Conservation (phyloP, 2,888 invertebrate genomes). For the Rapana venosa region DNA sequence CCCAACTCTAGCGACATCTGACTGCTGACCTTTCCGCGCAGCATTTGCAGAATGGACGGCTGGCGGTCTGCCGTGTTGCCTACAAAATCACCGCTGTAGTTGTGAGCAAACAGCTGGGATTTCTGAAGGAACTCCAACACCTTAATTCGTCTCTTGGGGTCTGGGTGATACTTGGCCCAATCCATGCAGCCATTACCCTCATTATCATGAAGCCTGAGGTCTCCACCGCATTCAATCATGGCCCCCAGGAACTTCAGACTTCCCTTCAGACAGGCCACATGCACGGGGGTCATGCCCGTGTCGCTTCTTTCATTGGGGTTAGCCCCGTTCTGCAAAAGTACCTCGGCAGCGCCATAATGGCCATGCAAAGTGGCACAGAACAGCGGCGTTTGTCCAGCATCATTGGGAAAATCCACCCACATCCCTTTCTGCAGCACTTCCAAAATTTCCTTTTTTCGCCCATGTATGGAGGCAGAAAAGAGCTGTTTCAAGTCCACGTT, state of each 20-base stretch:
- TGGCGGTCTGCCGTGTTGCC: slow-evolving; percentile 30
- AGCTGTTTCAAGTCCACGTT: slow-evolving; percentile 17
- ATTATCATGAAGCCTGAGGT: slow-evolving; percentile 78
- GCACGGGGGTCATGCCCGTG: slow-evolving; percentile 78
- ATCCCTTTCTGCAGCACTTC: slow-evolving; percentile 59
- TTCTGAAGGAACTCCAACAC: slow-evolving; percentile 75
- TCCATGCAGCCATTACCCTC: slow-evolving; percentile 74
- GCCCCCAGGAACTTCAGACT: slow-evolving; percentile 73
- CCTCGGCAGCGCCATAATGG: slow-evolving; percentile 69
- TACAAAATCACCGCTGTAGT: slow-evolving; percentile 55
- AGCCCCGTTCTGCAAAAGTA: slow-evolving; percentile 77
- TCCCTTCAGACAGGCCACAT: slow-evolving; percentile 77
- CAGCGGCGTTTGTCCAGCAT: slow-evolving; percentile 78
- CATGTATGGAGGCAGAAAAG: slow-evolving; percentile 3
- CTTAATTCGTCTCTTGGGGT: slow-evolving; percentile 65
- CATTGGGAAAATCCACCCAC: slow-evolving; percentile 74
- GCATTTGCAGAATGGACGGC: slow-evolving; percentile 41
- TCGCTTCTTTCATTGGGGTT: slow-evolving; percentile 78
- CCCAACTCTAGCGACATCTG: slow-evolving; percentile 31
- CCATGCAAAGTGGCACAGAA: slow-evolving; percentile 78
- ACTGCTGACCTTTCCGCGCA: slow-evolving; percentile 42
- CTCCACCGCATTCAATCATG: slow-evolving; percentile 78
- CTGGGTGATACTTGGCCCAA: slow-evolving; percentile 69
- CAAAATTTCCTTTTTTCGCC: slow-evolving; percentile 29
- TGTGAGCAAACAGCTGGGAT: slow-evolving; percentile 72